phyloP scores from a whole-genome alignment of 2,888 invertebrate genomes.

The Pharmacophagus antenor region DNA sequence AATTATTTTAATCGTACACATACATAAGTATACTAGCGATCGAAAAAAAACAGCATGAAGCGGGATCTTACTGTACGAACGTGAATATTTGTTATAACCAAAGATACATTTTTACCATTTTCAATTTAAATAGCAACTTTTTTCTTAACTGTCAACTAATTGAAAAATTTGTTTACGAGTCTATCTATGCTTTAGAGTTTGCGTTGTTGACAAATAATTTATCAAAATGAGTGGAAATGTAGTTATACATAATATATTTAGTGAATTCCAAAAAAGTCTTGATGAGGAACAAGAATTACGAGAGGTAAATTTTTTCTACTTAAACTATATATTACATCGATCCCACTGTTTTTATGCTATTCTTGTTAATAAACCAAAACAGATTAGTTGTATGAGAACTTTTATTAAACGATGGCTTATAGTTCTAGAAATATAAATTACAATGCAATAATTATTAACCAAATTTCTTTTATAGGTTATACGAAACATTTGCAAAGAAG shows the following conservation, averaged over 20 bases:
- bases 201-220: not conserved
- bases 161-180: not conserved
- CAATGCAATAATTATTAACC: not conserved
- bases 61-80: too few species aligned
- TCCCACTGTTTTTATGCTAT: too few species aligned
- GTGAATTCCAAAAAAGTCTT: conserved; percentile 88
- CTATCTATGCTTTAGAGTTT: not conserved
- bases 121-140: not conserved
- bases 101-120: too few species aligned
- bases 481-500: conserved; percentile 85
- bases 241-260: conserved; percentile 83
- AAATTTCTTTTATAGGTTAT: conserved; percentile 78
- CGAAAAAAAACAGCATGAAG: too few species aligned
- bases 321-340: not conserved
- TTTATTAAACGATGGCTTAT: not conserved
- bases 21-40: too few species aligned
- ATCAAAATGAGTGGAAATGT: conserved; percentile 54
- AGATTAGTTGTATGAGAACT: too few species aligned
- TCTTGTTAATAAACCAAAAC: too few species aligned
- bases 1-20: too few species aligned
- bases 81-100: too few species aligned
- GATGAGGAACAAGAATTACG: conserved; percentile 89
- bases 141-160: not conserved
- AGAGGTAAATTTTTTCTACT: conserved; percentile 85
- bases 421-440: not conserved